phyloP scores from a whole-genome alignment of 2,113 vertebrate genomes.

The Procavia capensis region DNA sequence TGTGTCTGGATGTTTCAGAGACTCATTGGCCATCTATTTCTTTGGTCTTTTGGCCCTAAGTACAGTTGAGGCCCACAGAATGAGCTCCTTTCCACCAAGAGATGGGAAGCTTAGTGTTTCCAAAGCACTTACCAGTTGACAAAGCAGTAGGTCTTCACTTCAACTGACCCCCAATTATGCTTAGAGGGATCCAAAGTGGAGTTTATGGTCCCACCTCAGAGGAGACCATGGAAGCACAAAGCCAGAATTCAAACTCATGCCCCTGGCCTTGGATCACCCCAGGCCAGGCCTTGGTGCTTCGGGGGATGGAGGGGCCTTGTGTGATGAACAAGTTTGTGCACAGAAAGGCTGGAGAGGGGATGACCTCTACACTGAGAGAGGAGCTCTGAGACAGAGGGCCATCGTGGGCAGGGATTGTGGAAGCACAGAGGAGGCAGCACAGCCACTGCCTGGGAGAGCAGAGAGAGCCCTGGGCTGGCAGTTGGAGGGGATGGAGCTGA shows the following conservation, averaged over 20 bases:
- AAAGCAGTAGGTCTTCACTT: neutral
- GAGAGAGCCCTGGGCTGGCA: neutral
- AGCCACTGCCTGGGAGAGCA: too few relatives aligned
- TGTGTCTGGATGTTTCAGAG: rapidly evolving
- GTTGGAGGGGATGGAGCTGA: too few relatives aligned
- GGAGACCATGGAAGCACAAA: neutral
- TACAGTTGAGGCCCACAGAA: neutral
- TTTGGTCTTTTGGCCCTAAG: neutral
- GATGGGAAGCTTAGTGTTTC: neutral
- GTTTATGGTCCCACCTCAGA: neutral
- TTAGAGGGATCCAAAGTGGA: neutral
- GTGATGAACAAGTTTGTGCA: rapidly evolving
- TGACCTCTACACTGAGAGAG: rapidly evolving
- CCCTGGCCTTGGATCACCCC: neutral
- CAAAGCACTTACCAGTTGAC: neutral
- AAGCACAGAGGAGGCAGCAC: neutral
- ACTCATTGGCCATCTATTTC: neutral
- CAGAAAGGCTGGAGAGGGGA: rapidly evolving
- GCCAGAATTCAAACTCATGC: neutral
- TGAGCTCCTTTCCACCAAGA: neutral
- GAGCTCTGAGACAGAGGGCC: neutral
- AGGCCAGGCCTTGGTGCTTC: neutral
- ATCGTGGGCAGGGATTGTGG: rapidly evolving
- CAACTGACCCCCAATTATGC: neutral
- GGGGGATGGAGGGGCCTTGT: neutral